Evolutionary conservation across 2,888 invertebrate genomes (phyloP).

Genomic region (Ischnura elegans): DNA sequence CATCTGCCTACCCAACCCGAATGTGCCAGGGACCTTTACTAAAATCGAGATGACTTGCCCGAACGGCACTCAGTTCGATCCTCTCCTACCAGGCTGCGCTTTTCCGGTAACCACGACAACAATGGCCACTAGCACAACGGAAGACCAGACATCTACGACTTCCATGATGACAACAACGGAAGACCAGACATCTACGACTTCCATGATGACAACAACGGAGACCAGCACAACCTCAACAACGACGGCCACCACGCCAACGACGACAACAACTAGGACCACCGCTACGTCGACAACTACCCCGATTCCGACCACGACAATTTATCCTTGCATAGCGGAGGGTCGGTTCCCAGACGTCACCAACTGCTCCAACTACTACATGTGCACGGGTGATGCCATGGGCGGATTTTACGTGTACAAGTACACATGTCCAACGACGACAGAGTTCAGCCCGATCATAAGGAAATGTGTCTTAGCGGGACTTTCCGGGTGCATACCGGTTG

Average conservation of each 20-base stretch:
- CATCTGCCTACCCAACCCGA: neutral
- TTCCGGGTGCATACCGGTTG: neutral
- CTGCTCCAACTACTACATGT: conserved; percentile 41
- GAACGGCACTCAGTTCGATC: neutral
- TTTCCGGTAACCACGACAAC: neutral
- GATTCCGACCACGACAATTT: neutral
- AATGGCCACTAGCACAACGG: neutral
- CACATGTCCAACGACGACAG: conserved; percentile 11
- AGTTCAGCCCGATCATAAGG: neutral
- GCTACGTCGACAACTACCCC: neutral
- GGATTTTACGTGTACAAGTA: conserved; percentile 18
- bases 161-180: neutral
- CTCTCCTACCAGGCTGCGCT: neutral
- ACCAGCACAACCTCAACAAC: neutral
- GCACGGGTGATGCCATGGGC: neutral
- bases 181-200: neutral
- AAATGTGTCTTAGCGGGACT: neutral
- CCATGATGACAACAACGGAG: neutral
- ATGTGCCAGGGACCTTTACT: neutral
- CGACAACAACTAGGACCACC: neutral
- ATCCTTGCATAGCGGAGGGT: neutral
- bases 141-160: neutral
- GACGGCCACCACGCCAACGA: neutral
- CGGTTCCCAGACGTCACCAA: conserved; percentile 12
- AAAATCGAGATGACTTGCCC: neutral